Evolutionary conservation across 2,797 vertebrate genomes (phyloP).

Genomic region (Crocodylus rhombifer): DNA sequence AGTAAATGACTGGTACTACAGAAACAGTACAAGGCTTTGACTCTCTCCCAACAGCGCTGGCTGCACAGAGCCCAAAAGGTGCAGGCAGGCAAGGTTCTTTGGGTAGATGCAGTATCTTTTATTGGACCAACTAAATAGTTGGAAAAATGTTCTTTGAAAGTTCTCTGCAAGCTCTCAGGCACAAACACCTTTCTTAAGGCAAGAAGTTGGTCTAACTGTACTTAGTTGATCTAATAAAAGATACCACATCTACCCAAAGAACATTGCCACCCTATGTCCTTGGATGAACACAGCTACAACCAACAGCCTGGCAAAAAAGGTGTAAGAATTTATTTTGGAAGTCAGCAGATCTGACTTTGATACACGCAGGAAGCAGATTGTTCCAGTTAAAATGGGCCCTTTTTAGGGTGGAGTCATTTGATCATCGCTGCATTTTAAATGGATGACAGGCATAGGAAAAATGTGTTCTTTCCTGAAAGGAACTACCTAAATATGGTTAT

Average conservation of each 20-base stretch:
- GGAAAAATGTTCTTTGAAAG: too few relatives aligned
- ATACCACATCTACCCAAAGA: too few relatives aligned
- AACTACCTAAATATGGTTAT: not conserved
- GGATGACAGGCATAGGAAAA: not conserved
- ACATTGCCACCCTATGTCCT: not conserved
- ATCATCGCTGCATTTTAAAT: not conserved
- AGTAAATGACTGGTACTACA: rapidly evolving
- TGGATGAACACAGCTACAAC: not conserved
- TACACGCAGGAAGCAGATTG: not conserved
- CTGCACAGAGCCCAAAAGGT: not conserved
- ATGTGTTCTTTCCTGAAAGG: not conserved
- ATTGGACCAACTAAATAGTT: too few relatives aligned
- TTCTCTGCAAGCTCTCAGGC: too few relatives aligned
- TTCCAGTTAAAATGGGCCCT: not conserved
- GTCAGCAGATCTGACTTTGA: not conserved
- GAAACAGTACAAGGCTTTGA: not conserved
- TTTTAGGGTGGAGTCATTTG: not conserved
- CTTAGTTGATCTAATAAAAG: too few relatives aligned
- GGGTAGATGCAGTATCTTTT: too few relatives aligned
- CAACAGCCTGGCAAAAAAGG: not conserved
- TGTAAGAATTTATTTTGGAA: not conserved
- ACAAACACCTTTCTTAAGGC: too few relatives aligned
- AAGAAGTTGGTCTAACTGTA: too few relatives aligned
- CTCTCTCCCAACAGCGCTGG: not conserved
- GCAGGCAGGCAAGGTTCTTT: too few relatives aligned